Evolutionary conservation across 2,888 invertebrate genomes (phyloP).

Genomic region (Conomelus anceps): DNA sequence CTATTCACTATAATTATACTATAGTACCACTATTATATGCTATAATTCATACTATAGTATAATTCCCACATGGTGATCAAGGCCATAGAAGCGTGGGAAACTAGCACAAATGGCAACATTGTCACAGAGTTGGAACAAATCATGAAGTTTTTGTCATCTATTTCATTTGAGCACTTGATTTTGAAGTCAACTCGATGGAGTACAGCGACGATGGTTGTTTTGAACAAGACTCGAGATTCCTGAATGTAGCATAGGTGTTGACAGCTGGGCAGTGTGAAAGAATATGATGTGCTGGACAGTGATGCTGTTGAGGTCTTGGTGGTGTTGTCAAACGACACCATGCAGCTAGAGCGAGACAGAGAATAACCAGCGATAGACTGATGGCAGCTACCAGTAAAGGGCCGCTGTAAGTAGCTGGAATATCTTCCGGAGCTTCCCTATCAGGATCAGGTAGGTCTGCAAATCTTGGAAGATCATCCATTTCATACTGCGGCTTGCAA

Average conservation of each 20-base stretch:
- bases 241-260: neutral
- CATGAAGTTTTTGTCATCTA: neutral
- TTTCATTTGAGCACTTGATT: neutral
- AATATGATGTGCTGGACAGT: neutral
- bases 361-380: neutral
- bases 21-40: no score
- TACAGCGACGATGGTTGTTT: neutral
- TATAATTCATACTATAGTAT: neutral
- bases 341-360: neutral
- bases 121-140: no score
- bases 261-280: neutral
- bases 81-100: no score
- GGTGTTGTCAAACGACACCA: conserved; percentile 5
- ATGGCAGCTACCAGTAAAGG: neutral
- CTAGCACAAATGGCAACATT: no score
- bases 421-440: neutral
- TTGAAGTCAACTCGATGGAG: neutral
- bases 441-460: conserved; percentile 9
- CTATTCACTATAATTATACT: no score
- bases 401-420: conserved; percentile 5
- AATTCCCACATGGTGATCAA: neutral
- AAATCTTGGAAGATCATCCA: conserved; percentile 10
- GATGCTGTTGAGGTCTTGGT: neutral
- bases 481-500: neutral
- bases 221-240: neutral